Evolutionary conservation across 2,888 invertebrate genomes (phyloP).

Genomic region (Polymixis flavicincta): DNA sequence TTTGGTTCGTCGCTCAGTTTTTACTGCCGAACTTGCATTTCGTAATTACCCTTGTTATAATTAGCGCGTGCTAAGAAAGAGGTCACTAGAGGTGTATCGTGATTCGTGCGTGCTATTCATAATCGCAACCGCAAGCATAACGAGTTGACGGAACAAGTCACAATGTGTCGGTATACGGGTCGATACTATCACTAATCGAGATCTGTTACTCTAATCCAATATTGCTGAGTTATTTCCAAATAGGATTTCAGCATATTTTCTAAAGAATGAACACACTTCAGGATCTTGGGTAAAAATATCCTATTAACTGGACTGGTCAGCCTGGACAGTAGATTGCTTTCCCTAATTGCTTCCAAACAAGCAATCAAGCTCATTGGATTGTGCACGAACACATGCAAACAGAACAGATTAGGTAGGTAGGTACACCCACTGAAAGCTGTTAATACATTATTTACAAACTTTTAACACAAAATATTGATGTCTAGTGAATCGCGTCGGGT

Average conservation of each 20-base stretch:
- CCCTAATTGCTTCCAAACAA: neutral
- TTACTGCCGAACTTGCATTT: no score
- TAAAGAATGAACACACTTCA: neutral
- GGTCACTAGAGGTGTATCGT: slow-evolving; percentile 42
- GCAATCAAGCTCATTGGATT: no score
- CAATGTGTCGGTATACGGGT: slow-evolving; percentile 1
- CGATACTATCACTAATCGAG: neutral
- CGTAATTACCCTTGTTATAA: neutral
- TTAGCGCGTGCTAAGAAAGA: slow-evolving; percentile 28
- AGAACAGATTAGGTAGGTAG: no score
- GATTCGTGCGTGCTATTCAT: neutral
- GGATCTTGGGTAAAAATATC: neutral
- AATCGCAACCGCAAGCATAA: slow-evolving; percentile 18
- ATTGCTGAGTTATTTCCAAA: neutral
- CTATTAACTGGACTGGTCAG: neutral
- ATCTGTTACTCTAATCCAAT: neutral
- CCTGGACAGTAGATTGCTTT: neutral
- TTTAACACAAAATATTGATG: neutral
- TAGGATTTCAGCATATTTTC: neutral
- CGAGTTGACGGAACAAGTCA: neutral
- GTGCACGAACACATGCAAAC: no score
- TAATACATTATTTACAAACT: neutral
- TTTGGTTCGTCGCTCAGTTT: no score
- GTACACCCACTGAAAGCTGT: neutral
- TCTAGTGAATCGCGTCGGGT: neutral